Conservation (phyloP, 35 echinoderm and acorn worm species). For the Amphiura filiformis region DNA sequence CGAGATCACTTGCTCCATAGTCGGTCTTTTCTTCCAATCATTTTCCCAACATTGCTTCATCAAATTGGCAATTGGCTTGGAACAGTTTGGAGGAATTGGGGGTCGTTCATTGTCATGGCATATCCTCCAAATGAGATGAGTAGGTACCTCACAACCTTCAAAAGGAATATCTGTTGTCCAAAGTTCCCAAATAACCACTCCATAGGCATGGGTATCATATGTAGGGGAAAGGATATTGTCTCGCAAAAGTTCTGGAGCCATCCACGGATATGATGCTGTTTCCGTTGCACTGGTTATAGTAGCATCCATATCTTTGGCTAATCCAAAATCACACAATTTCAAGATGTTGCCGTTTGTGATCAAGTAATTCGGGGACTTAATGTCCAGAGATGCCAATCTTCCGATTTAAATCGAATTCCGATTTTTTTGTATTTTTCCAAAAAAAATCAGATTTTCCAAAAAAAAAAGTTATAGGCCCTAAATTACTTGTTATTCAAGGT, state of each 20-base stretch:
- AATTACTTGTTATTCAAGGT: too few species aligned
- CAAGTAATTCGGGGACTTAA: background rate
- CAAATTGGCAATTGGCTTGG: background rate
- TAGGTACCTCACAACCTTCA: background rate
- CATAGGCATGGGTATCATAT: background rate
- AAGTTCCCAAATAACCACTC: background rate
- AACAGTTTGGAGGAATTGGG: background rate
- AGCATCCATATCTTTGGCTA: background rate
- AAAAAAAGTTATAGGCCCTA: too few species aligned
- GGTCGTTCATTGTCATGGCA: background rate
- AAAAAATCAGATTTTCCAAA: too few species aligned
- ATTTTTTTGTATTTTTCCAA: too few species aligned
- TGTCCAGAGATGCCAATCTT: too few species aligned
- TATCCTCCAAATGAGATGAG: background rate
- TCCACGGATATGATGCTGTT: background rate
- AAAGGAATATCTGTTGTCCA: background rate
- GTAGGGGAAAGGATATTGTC: background rate
- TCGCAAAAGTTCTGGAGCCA: background rate
- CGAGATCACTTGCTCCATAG: too few species aligned
- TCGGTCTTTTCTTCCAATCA: background rate
- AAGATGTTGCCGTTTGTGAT: background rate
- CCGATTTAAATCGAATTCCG: too few species aligned
- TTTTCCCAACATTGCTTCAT: background rate
- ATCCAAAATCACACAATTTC: background rate
- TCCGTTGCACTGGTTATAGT: background rate